Evolutionary conservation across 2,113 vertebrate genomes (phyloP).

Genomic region (Clinocottus analis): DNA sequence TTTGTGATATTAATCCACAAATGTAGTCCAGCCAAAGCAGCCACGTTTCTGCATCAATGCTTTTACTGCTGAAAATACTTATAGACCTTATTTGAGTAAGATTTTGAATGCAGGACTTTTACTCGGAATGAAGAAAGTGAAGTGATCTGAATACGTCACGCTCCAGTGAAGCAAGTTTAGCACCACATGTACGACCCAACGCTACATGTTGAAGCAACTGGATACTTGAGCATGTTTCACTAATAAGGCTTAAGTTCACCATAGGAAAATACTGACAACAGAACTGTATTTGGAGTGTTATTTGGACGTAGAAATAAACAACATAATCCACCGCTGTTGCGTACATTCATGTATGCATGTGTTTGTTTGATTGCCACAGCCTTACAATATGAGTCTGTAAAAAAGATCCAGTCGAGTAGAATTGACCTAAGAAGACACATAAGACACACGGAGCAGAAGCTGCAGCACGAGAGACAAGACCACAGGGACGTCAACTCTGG

Average conservation of each 20-base stretch:
- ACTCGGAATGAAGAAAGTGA: background rate
- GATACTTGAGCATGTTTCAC: background rate
- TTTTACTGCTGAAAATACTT: background rate
- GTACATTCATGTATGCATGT: slow-evolving; percentile 6
- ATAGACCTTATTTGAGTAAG: background rate
- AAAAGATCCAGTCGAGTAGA: slow-evolving; percentile 67
- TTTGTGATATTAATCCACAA: background rate
- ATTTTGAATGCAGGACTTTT: background rate
- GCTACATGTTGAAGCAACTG: slow-evolving; percentile 1
- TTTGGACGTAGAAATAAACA: background rate
- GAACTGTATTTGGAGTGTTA: background rate
- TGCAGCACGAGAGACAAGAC: slow-evolving; percentile 74
- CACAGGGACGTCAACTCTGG: slow-evolving; percentile 80
- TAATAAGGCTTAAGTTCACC: background rate
- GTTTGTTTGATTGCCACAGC: slow-evolving; percentile 63
- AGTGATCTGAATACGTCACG: background rate
- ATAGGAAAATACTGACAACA: background rate
- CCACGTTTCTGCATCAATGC: background rate
- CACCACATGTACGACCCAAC: background rate
- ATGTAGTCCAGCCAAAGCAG: background rate
- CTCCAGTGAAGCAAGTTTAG: background rate
- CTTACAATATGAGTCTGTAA: slow-evolving; percentile 65
- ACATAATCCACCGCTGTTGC: background rate
- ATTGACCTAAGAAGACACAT: slow-evolving; percentile 70
- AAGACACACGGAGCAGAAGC: slow-evolving; percentile 72